phyloP scores from a whole-genome alignment of 2,797 vertebrate genomes.

The Antennarius maculatus region DNA sequence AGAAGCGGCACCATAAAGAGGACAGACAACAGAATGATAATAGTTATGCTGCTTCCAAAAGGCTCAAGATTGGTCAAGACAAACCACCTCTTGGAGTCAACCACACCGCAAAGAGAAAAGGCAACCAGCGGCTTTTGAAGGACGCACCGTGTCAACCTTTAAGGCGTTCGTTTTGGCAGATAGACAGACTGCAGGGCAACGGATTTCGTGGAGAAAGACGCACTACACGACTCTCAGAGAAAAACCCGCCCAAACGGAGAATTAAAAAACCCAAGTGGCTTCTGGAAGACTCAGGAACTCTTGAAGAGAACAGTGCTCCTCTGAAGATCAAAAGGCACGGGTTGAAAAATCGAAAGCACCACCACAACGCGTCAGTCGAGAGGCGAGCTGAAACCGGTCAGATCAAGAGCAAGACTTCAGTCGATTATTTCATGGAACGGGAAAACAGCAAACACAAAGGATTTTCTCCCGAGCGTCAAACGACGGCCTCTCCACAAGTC shows the following conservation, averaged over 20 bases:
- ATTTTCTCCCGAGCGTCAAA: conserved; percentile 31
- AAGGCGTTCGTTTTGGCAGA: conserved; percentile 82
- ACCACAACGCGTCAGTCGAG: conserved; percentile 17
- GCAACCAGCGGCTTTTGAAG: conserved; percentile 59
- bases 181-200: conserved; percentile 72
- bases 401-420: conserved; percentile 56
- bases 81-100: conserved; percentile 42
- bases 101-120: conserved; percentile 62
- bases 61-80: conserved; percentile 40
- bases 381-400: conserved; percentile 39
- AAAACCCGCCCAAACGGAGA: conserved; percentile 77
- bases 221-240: conserved; percentile 74
- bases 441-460: conserved; percentile 51
- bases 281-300: conserved; percentile 77
- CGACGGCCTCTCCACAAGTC: conserved; percentile 57
- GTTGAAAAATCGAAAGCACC: conserved; percentile 60
- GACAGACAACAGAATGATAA: conserved; percentile 36
- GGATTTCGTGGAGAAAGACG: conserved; percentile 67
- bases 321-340: conserved; percentile 63
- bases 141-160: conserved; percentile 59
- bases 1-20: conserved; percentile 51
- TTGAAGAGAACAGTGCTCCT: conserved; percentile 61
- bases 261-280: conserved; percentile 83
- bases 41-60: conserved; percentile 38
- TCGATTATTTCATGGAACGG: conserved; percentile 30